Conservation (phyloP, 2,797 vertebrate genomes). For the Gymnopithys bicolor region DNA sequence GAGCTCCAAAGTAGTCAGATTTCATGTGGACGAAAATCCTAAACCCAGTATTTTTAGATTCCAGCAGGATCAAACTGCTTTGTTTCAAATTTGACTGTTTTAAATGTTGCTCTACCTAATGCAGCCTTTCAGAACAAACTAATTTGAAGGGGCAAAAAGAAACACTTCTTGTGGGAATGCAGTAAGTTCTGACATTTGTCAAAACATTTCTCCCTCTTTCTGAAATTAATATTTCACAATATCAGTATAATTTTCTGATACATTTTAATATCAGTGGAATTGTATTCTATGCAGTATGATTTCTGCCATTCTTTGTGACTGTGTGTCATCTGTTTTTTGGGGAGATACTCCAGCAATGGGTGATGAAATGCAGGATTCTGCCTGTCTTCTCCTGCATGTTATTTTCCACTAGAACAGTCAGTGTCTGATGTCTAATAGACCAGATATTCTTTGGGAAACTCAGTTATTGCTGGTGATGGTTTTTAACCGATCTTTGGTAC, state of each 20-base stretch:
- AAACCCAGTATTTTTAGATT: constrained; percentile 9
- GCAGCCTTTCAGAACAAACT: constrained; percentile 3
- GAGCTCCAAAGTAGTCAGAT: constrained; percentile 6
- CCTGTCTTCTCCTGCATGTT: not conserved
- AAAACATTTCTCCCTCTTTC: not conserved
- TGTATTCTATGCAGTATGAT: not conserved
- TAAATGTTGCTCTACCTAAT: not conserved
- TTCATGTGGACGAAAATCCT: not conserved
- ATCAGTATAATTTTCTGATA: not conserved
- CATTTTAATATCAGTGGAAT: not conserved
- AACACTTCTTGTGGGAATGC: not conserved
- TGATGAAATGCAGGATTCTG: not conserved
- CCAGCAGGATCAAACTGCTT: not conserved
- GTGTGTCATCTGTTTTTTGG: not conserved
- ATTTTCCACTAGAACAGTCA: not conserved
- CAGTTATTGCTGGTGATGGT: not conserved
- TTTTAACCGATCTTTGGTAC: not conserved
- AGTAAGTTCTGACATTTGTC: constrained; percentile 29
- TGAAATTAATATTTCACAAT: not conserved
- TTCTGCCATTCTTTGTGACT: not conserved
- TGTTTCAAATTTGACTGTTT: constrained; percentile 30
- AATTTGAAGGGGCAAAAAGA: not conserved
- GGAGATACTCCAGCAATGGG: not conserved
- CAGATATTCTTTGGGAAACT: not conserved
- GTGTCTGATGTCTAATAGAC: not conserved